Evolutionary conservation across 2,797 vertebrate species (phyloP).

Genomic region (Geotrypetes seraphini): DNA sequence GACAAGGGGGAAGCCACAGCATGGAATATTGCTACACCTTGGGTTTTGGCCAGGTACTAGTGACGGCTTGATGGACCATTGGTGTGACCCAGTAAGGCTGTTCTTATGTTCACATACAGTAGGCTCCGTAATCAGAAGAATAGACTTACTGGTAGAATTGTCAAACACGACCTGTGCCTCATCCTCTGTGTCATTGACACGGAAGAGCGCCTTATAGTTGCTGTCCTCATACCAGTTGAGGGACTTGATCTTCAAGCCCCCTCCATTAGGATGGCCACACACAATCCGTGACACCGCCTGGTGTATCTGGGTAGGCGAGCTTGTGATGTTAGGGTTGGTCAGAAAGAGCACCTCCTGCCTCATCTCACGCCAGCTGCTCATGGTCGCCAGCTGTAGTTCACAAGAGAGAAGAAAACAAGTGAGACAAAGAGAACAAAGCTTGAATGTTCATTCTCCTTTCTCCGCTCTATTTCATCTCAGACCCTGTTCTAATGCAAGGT

Average conservation of each 20-base stretch:
- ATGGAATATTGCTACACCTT: too few relatives aligned
- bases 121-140: too few relatives aligned
- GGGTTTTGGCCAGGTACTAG: too few relatives aligned
- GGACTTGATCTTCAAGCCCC: conserved; percentile 91
- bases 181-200: conserved; percentile 75
- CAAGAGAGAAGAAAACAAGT: background rate
- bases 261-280: conserved; percentile 88
- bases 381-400: conserved; percentile 62
- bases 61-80: too few relatives aligned
- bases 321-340: conserved; percentile 59
- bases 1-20: too few relatives aligned
- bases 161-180: conserved; percentile 69
- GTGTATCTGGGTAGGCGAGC: conserved; percentile 77
- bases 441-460: conserved; percentile 4
- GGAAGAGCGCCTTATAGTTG: conserved; percentile 91
- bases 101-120: too few relatives aligned
- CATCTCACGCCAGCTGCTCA: conserved; percentile 88
- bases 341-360: conserved; percentile 84
- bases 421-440: background rate
- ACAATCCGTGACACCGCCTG: conserved; percentile 85
- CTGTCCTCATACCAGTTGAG: conserved; percentile 97
- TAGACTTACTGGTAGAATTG: conserved; percentile 91
- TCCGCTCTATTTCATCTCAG: background rate
- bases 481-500: background rate
- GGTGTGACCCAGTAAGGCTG: too few relatives aligned